These are phyloP conservation scores for Mizuhopecten yessoensis DNA, from an alignment of 1,140 invertebrate species.

Conservation along the genomic window DNA sequence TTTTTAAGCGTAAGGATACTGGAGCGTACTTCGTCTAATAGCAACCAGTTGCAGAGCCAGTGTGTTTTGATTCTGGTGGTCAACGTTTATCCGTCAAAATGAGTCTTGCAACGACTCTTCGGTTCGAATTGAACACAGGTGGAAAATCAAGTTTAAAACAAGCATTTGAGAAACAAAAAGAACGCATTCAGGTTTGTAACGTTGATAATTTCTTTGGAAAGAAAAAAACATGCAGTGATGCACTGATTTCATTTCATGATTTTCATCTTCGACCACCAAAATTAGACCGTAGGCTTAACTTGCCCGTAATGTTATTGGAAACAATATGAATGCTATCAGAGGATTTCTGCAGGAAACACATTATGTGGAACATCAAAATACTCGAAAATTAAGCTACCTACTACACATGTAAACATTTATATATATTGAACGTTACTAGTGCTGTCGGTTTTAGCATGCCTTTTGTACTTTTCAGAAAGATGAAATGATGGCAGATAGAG, in stretches of 20 bases:
- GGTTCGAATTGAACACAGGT: constrained; percentile 63
- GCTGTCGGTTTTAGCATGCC: too few species aligned
- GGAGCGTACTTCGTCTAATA: neutral
- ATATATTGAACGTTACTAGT: too few species aligned
- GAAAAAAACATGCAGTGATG: too few species aligned
- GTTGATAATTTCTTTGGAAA: neutral
- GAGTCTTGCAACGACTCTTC: constrained; percentile 66
- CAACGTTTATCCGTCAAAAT: constrained; percentile 50
- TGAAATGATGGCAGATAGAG: constrained; percentile 70
- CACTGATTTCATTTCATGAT: too few species aligned
- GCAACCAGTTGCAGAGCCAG: constrained; percentile 19
- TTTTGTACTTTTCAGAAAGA: constrained; percentile 67
- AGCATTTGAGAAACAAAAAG: constrained; percentile 65
- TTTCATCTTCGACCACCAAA: too few species aligned
- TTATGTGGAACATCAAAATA: too few species aligned
- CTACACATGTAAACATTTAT: too few species aligned
- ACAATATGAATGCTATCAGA: too few species aligned
- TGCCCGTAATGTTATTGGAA: too few species aligned
- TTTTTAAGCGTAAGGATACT: neutral
- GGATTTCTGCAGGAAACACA: too few species aligned
- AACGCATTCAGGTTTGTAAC: constrained; percentile 63
- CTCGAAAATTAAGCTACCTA: too few species aligned
- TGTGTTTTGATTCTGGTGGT: neutral
- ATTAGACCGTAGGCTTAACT: too few species aligned
- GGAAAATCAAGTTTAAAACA: constrained; percentile 63